Evolutionary conservation across 92 coral and sea anemone species (phyloP).

Genomic region (Epizoanthus rinbou): DNA sequence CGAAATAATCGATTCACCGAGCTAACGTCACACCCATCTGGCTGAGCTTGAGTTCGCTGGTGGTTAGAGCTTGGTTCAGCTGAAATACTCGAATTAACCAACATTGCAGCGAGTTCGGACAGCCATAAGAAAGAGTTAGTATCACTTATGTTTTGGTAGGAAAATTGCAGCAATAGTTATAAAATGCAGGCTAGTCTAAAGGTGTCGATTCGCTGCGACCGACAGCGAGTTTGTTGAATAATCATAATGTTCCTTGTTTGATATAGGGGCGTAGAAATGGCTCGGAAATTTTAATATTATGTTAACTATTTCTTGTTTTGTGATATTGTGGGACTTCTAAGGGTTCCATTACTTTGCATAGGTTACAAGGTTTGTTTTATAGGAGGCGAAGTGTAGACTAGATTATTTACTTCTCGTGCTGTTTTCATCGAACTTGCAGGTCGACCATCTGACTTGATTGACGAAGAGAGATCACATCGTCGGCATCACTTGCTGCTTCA

Average conservation of each 20-base stretch:
- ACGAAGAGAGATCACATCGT: background rate
- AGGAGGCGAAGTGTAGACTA: background rate
- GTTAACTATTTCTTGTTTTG: background rate
- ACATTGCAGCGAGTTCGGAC: conserved; percentile 3
- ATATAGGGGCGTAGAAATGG: conserved; percentile 42
- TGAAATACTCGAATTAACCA: conserved; percentile 21
- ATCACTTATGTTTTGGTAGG: background rate
- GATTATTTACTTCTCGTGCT: background rate
- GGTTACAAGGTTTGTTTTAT: background rate
- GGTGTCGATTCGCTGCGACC: conserved; percentile 2
- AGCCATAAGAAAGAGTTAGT: conserved; percentile 20
- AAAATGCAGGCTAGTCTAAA: background rate
- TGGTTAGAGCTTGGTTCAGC: background rate
- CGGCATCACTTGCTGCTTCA: background rate
- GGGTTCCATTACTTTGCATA: background rate
- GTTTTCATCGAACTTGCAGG: background rate
- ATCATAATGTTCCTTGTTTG: conserved; percentile 15
- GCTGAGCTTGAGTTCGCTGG: conserved; percentile 10
- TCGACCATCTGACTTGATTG: background rate
- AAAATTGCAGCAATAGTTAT: background rate
- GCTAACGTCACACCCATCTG: conserved; percentile 40
- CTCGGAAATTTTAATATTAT: background rate
- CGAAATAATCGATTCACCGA: conserved; percentile 16
- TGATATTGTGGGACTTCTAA: background rate
- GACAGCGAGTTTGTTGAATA: background rate